These are phyloP conservation scores for Hippolais icterina DNA, from an alignment of 2,113 vertebrate genomes.

Conservation along the genomic window DNA sequence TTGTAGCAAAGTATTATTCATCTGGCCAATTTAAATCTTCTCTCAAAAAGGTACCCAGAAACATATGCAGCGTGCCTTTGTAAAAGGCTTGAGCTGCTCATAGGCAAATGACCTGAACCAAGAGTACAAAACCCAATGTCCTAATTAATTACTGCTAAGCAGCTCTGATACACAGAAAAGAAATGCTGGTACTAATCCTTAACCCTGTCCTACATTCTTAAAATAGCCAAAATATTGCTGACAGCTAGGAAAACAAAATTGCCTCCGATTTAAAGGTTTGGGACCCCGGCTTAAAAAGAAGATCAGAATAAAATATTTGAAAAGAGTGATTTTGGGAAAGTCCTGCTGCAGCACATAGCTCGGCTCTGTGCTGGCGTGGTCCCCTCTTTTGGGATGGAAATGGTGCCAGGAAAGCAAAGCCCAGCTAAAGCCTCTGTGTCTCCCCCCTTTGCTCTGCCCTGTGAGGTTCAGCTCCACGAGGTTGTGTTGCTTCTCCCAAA, in stretches of 20 bases:
- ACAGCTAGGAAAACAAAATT: slow-evolving; percentile 79
- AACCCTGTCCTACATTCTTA: slow-evolving; percentile 84
- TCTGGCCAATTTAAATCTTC: slow-evolving; percentile 84
- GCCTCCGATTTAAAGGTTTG: slow-evolving; percentile 47
- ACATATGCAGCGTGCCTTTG: slow-evolving; percentile 83
- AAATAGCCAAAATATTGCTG: slow-evolving; percentile 83
- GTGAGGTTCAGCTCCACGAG: not conserved
- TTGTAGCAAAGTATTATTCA: slow-evolving; percentile 84
- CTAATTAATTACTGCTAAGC: slow-evolving; percentile 87
- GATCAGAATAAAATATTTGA: not conserved
- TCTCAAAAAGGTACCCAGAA: slow-evolving; percentile 81
- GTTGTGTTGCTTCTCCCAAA: rapidly evolving
- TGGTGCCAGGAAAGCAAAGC: not conserved
- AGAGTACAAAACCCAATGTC: slow-evolving; percentile 83
- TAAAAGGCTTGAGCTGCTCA: slow-evolving; percentile 77
- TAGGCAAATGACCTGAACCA: slow-evolving; percentile 85
- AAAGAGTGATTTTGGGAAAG: not conserved
- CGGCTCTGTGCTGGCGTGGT: rapidly evolving
- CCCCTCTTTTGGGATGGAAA: not conserved
- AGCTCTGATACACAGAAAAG: slow-evolving; percentile 81
- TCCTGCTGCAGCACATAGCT: not conserved
- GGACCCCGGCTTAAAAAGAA: not conserved
- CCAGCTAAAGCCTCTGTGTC: not conserved
- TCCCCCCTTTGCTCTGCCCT: not conserved
- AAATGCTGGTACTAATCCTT: slow-evolving; percentile 82